These are phyloP conservation scores for Ibidorhyncha struthersii DNA, from an alignment of 2,113 vertebrate genomes.

Conservation along the genomic window DNA sequence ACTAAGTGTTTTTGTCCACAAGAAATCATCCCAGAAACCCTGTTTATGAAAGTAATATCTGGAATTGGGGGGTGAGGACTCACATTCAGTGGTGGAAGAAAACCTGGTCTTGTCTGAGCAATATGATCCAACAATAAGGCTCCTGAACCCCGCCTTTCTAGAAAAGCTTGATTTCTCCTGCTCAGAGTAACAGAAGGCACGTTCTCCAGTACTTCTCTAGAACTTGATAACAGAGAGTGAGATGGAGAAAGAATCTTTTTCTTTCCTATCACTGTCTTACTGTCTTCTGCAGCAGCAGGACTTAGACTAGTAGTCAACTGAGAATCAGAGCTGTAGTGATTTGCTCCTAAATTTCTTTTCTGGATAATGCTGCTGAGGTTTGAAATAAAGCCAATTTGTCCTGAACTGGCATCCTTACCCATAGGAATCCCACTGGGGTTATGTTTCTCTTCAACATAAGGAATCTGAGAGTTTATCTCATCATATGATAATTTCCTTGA, in stretches of 20 bases:
- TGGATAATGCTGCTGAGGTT: conserved; percentile 81
- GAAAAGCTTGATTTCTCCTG: conserved; percentile 66
- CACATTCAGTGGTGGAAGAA: conserved; percentile 83
- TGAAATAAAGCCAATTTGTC: conserved; percentile 79
- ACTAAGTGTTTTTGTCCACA: conserved; percentile 75
- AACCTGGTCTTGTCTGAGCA: conserved; percentile 79
- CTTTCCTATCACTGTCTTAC: conserved; percentile 73
- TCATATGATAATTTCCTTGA: conserved; percentile 83
- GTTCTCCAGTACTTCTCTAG: conserved; percentile 80
- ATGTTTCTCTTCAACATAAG: conserved; percentile 75
- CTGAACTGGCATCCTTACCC: conserved; percentile 72
- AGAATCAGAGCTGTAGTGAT: conserved; percentile 88
- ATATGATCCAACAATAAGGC: conserved; percentile 78
- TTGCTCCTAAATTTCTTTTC: conserved; percentile 80
- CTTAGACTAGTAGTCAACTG: conserved; percentile 72
- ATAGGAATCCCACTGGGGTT: conserved; percentile 56
- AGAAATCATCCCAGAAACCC: conserved; percentile 67
- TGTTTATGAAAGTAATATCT: conserved; percentile 72
- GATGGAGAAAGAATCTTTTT: conserved; percentile 77
- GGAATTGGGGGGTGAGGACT: conserved; percentile 79
- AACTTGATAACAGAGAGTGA: conserved; percentile 73
- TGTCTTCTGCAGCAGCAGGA: conserved; percentile 47
- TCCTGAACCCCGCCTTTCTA: conserved; percentile 80
- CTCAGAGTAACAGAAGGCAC: conserved; percentile 16
- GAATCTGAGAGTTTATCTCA: conserved; percentile 74